Evolutionary conservation across 1,140 invertebrate genomes (phyloP).

Genomic region (Eurosta solidaginis): DNA sequence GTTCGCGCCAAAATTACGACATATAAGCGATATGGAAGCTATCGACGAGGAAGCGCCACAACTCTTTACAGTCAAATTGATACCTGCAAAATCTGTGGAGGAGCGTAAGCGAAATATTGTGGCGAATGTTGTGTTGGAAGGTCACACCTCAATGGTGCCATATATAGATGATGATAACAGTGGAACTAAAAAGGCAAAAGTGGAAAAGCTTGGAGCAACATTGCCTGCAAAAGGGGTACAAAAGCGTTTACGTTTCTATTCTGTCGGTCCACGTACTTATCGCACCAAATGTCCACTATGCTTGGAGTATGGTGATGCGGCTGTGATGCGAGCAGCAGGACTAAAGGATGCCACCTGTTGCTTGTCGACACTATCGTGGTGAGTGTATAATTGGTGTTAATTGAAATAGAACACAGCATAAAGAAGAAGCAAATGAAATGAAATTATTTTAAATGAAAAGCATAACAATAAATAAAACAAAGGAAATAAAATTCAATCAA

Average conservation of each 20-base stretch:
- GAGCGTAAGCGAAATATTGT: conserved; percentile 51
- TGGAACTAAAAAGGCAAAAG: conserved; percentile 27
- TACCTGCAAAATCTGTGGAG: conserved; percentile 48
- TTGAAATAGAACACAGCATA: background rate
- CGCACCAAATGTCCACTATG: conserved; percentile 51
- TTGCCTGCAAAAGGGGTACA: conserved; percentile 29
- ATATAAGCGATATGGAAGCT: background rate
- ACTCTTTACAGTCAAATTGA: conserved; percentile 46
- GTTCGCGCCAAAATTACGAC: no score
- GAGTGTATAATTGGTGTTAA: conserved; percentile 22
- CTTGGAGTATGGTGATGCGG: conserved; percentile 47
- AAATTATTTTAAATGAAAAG: no score
- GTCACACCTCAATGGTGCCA: conserved; percentile 42
- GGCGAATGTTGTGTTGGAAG: conserved; percentile 52
- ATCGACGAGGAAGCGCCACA: background rate
- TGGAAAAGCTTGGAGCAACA: conserved; percentile 33
- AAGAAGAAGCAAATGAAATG: no score
- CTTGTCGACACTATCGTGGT: conserved; percentile 52
- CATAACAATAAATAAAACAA: no score
- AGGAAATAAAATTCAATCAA: no score
- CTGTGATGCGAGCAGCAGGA: conserved; percentile 51
- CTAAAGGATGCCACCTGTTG: conserved; percentile 51
- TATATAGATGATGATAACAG: conserved; percentile 48
- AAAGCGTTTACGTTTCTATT: conserved; percentile 46
- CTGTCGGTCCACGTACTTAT: conserved; percentile 52